Percentiles rank a stretch among this genome's conserved stretches.
phyloP scores from a whole-genome alignment of 2,113 vertebrate genomes.

The Rana temporaria region DNA sequence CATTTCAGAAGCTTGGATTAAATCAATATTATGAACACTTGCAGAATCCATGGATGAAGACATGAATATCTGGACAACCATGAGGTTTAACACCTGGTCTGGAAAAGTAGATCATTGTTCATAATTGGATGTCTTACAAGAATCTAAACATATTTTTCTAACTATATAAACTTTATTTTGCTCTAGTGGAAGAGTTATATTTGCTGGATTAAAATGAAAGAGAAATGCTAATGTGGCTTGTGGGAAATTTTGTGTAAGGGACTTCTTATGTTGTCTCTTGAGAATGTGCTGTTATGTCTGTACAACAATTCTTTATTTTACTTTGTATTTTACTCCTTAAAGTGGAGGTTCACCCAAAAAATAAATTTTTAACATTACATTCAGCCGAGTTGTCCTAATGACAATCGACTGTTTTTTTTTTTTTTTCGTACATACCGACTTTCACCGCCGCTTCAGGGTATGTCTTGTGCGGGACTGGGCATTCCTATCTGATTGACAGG shows the following conservation, averaged over 20 bases:
- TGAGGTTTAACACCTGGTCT: constrained; percentile 40
- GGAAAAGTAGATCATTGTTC: constrained; percentile 39
- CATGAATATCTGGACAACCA: constrained; percentile 30
- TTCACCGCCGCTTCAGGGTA: too few species aligned
- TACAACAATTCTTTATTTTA: too few species aligned
- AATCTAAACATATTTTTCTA: constrained; percentile 40
- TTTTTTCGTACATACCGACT: too few species aligned
- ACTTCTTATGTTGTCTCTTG: constrained; percentile 19
- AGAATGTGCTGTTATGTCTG: background rate
- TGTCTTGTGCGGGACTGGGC: too few species aligned
- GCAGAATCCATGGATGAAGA: background rate
- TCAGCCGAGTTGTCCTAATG: too few species aligned
- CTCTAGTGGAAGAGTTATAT: constrained; percentile 19
- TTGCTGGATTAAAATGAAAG: constrained; percentile 25
- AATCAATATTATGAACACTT: constrained; percentile 32
- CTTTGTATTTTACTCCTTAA: too few species aligned
- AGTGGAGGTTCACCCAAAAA: too few species aligned
- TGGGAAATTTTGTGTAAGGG: constrained; percentile 14
- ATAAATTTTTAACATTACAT: too few species aligned
- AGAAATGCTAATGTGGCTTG: constrained; percentile 20
- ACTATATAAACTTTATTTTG: constrained; percentile 44
- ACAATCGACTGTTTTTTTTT: too few species aligned
- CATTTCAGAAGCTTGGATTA: constrained; percentile 11
- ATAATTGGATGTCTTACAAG: constrained; percentile 25
- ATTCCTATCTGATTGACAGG: too few species aligned